phyloP scores from a whole-genome alignment of 2,888 invertebrate species.

The Lissonota sp. region DNA sequence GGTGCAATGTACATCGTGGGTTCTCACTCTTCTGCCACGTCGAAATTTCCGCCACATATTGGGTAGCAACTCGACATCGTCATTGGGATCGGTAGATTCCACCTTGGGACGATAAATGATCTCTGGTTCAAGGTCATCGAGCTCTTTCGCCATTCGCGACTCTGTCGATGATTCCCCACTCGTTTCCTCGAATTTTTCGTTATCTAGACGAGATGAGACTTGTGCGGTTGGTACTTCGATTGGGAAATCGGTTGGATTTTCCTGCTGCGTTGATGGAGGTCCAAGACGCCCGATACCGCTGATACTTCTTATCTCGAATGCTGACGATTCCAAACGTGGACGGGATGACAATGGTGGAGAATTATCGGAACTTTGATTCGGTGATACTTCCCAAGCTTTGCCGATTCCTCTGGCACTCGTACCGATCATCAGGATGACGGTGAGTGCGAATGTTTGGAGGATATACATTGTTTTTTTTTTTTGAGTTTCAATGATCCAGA shows the following conservation, averaged over 20 bases:
- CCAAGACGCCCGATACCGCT: conserved; percentile 73
- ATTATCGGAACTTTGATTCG: conserved; percentile 68
- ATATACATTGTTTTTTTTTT: conserved; percentile 28
- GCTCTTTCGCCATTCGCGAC: conserved; percentile 44
- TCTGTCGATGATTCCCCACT: conserved; percentile 1
- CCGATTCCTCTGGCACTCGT: conserved; percentile 72
- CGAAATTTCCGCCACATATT: conserved; percentile 56
- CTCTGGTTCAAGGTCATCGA: conserved; percentile 60
- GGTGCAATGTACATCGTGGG: conserved; percentile 47
- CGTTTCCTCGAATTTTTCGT: background rate
- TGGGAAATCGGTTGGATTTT: conserved; percentile 21
- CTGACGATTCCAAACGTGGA: conserved; percentile 74
- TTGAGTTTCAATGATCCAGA: conserved; percentile 21
- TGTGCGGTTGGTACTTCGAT: conserved; percentile 10
- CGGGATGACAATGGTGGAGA: conserved; percentile 70
- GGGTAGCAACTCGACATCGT: conserved; percentile 66
- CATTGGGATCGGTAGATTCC: conserved; percentile 52
- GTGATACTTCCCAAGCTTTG: conserved; percentile 77
- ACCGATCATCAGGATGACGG: conserved; percentile 62
- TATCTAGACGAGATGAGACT: background rate
- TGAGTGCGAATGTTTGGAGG: conserved; percentile 27
- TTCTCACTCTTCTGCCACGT: conserved; percentile 44
- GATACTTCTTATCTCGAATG: conserved; percentile 76
- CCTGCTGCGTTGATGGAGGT: conserved; percentile 42
- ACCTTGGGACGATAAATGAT: conserved; percentile 36